These are phyloP conservation scores for Scotopteryx bipunctaria DNA, from an alignment of 2,888 invertebrate species.

Conservation along the genomic window DNA sequence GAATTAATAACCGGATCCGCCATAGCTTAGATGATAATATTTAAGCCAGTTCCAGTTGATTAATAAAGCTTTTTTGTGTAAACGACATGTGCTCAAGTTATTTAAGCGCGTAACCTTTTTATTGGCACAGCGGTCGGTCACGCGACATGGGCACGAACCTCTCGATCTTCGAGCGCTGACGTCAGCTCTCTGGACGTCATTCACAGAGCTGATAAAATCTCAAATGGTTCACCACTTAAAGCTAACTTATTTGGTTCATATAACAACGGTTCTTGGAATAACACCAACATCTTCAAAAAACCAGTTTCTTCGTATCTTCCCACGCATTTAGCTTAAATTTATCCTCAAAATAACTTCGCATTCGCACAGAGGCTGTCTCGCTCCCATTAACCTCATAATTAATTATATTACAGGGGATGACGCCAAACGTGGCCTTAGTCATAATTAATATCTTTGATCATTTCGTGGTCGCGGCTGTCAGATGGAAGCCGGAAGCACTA, in stretches of 20 bases:
- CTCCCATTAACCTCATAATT: constrained; percentile 23
- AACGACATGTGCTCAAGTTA: constrained; percentile 17
- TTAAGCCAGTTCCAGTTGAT: constrained; percentile 18
- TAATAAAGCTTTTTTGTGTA: constrained; percentile 20
- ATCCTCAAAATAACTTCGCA: constrained; percentile 20
- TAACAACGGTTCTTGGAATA: constrained; percentile 14
- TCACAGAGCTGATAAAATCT: constrained; percentile 21
- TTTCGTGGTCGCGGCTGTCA: constrained; percentile 6
- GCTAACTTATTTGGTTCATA: constrained; percentile 1
- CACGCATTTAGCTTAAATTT: constrained; percentile 18
- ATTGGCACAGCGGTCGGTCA: constrained; percentile 37
- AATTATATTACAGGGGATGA: constrained; percentile 22
- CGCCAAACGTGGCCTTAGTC: constrained; percentile 26
- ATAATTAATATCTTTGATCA: constrained; percentile 12
- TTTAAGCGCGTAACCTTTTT: constrained; percentile 23
- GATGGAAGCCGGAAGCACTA: constrained; percentile 6
- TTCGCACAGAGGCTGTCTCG: constrained; percentile 16
- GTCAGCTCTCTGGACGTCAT: constrained; percentile 44
- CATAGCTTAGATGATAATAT: constrained; percentile 20
- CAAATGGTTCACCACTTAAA: constrained; percentile 19
- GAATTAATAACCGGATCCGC: constrained; percentile 25
- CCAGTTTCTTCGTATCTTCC: constrained; percentile 14
- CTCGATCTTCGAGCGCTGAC: constrained; percentile 38
- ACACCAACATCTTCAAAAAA: constrained; percentile 1
- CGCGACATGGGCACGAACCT: constrained; percentile 41